Percentiles rank a stretch among this genome's conserved stretches.
Evolutionary conservation across 2,113 vertebrate species (phyloP).

Genomic region (Solenodon paradoxus): DNA sequence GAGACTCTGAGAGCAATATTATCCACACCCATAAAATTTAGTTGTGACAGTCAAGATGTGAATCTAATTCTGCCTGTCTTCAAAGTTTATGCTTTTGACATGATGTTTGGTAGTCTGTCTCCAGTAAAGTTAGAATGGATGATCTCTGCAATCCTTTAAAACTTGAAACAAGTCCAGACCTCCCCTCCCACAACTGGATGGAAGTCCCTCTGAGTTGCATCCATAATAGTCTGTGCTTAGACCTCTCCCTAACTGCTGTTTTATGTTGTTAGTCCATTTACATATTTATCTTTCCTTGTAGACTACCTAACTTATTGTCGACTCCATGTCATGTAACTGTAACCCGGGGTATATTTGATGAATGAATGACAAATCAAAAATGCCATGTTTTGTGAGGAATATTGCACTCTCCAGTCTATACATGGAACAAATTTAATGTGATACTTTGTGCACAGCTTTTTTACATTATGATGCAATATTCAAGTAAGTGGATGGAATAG

Average conservation of each 20-base stretch:
- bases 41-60: not conserved
- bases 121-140: not conserved
- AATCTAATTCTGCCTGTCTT: not conserved
- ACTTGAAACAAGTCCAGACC: not conserved
- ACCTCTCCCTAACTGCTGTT: not conserved
- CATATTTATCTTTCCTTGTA: not conserved
- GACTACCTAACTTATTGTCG: not conserved
- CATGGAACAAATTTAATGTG: conserved; percentile 40
- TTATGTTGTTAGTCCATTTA: not conserved
- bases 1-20: not conserved
- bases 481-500: conserved; percentile 45
- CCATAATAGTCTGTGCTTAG: too few relatives aligned
- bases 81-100: not conserved
- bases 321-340: not conserved
- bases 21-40: not conserved
- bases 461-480: conserved; percentile 5
- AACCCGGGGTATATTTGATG: not conserved
- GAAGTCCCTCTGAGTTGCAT: not conserved
- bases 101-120: not conserved
- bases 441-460: not conserved
- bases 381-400: not conserved
- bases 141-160: not conserved
- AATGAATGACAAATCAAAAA: not conserved
- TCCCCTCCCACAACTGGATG: not conserved
- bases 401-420: conserved; percentile 38